phyloP scores from a whole-genome alignment of 2,113 vertebrate genomes.

The Myotis yumanensis region DNA sequence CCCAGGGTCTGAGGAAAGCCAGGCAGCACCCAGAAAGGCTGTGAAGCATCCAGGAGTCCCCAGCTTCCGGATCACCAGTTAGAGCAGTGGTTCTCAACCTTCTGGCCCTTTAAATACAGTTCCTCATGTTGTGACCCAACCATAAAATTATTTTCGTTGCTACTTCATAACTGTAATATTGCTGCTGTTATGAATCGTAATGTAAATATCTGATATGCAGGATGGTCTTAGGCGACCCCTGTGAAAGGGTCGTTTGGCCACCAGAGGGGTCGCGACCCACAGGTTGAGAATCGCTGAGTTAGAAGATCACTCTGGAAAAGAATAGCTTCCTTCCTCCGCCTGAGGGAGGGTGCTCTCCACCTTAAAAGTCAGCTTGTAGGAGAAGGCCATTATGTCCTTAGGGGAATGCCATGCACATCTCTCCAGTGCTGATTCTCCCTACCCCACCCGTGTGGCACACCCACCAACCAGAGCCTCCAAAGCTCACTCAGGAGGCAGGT shows the following conservation, averaged over 20 bases:
- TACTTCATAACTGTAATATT: too few species aligned
- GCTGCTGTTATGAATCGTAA: too few species aligned
- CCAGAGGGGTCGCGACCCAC: too few species aligned
- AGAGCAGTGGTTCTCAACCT: too few species aligned
- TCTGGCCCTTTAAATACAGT: too few species aligned
- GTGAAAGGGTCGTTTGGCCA: too few species aligned
- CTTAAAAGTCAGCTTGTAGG: background rate
- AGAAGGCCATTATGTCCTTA: background rate
- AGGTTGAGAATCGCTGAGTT: too few species aligned
- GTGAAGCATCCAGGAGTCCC: background rate
- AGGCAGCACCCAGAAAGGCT: background rate
- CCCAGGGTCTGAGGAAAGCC: background rate
- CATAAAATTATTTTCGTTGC: too few species aligned
- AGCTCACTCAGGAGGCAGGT: background rate
- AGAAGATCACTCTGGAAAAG: background rate
- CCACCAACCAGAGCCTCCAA: background rate
- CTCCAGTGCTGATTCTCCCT: rapidly evolving
- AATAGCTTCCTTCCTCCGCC: background rate
- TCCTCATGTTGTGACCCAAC: too few species aligned
- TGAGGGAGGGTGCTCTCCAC: background rate
- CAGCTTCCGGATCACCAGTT: rapidly evolving
- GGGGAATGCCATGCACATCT: rapidly evolving
- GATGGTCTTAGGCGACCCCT: too few species aligned
- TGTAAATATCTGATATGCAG: too few species aligned
- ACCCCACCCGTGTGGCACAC: background rate